Conservation (phyloP, 2,888 invertebrate genomes). For the Ormyrus nitidulus region DNA sequence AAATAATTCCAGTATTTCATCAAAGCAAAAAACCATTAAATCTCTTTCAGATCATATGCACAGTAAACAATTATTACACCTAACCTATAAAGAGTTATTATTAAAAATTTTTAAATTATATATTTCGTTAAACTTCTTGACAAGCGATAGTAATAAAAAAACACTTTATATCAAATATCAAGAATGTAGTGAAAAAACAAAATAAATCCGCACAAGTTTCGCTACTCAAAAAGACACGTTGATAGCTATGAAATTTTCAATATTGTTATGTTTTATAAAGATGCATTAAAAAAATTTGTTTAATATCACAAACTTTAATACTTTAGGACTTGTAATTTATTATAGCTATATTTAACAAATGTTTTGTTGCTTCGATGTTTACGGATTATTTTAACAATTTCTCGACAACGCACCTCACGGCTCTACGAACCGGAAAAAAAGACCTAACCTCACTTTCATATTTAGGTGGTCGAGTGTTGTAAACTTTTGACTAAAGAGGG, state of each 20-base stretch:
- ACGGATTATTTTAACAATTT: conserved; percentile 64
- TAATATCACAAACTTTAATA: conserved; percentile 31
- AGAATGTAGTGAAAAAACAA: conserved; percentile 11
- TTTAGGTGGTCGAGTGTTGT: conserved; percentile 6
- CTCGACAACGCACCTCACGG: conserved; percentile 66
- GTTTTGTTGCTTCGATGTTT: conserved; percentile 65
- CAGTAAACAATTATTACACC: conserved; percentile 43
- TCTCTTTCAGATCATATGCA: conserved; percentile 2
- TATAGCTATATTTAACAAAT: conserved; percentile 48
- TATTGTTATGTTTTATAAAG: conserved; percentile 2
- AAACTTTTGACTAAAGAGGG: conserved; percentile 28
- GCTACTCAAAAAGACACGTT: conserved; percentile 43
- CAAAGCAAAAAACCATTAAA: conserved; percentile 29
- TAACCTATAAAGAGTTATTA: conserved; percentile 22
- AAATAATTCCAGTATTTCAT: conserved; percentile 9
- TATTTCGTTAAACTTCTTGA: not conserved
- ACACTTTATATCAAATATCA: conserved; percentile 4
- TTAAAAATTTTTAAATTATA: conserved; percentile 16
- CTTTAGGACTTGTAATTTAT: conserved; percentile 37
- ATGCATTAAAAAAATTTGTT: conserved; percentile 47
- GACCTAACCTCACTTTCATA: conserved; percentile 54
- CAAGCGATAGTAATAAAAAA: not conserved
- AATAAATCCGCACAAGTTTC: not conserved
- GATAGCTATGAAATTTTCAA: conserved; percentile 38
- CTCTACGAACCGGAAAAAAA: conserved; percentile 67